Evolutionary conservation across 1,140 invertebrate genomes (phyloP).

Genomic region (Platyscapa corneri): DNA sequence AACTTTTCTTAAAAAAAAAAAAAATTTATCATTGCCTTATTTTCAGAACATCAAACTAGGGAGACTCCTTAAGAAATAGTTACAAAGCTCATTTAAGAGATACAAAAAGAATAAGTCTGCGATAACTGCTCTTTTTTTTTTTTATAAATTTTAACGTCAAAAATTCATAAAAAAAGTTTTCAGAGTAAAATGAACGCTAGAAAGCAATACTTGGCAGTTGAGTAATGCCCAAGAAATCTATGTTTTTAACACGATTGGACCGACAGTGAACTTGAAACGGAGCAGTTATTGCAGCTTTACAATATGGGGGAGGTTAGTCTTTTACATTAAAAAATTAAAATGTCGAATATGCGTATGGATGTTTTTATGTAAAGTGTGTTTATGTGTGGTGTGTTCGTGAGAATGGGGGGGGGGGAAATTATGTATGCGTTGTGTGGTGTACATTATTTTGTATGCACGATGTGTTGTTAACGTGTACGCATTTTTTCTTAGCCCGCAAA

Average conservation of each 20-base stretch:
- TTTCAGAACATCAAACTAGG: constrained; percentile 16
- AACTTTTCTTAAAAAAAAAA: neutral
- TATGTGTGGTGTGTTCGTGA: constrained; percentile 7
- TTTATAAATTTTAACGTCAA: constrained; percentile 34
- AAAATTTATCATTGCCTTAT: neutral
- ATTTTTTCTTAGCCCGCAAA: constrained; percentile 27
- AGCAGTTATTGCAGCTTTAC: constrained; percentile 41
- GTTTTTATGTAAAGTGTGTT: neutral
- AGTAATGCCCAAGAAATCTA: constrained; percentile 21
- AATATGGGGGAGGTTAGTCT: constrained; percentile 36
- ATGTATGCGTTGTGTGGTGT: constrained; percentile 12
- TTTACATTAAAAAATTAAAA: constrained; percentile 49
- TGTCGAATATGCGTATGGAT: constrained; percentile 16
- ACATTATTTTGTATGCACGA: constrained; percentile 26
- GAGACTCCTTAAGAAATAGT: constrained; percentile 27
- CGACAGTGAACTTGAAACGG: neutral
- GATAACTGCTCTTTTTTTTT: constrained; percentile 40
- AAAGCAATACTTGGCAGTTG: constrained; percentile 10
- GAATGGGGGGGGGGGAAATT: too few species aligned
- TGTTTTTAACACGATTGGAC: neutral
- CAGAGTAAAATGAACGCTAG: constrained; percentile 11
- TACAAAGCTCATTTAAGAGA: constrained; percentile 34
- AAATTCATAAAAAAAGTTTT: constrained; percentile 35
- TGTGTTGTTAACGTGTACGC: constrained; percentile 57
- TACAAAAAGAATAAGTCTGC: constrained; percentile 19